phyloP scores from a whole-genome alignment of 2,113 vertebrate genomes.

The Jaculus jaculus region DNA sequence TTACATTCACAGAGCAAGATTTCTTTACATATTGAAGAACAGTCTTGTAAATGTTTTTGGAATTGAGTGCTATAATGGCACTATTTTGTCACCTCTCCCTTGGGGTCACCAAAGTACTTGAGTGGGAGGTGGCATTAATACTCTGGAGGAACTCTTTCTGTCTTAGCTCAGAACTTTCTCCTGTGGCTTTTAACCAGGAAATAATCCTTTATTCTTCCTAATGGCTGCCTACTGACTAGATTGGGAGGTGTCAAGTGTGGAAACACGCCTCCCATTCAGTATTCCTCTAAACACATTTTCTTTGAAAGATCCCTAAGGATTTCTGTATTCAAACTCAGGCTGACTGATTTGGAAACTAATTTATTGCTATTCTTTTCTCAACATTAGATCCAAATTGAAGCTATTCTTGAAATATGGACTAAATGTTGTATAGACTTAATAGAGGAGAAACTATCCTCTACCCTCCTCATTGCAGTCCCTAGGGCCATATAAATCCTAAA shows the following conservation, averaged over 20 bases:
- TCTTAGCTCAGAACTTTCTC: not conserved
- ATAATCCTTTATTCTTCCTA: not conserved
- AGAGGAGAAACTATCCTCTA: not conserved
- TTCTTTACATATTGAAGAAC: not conserved
- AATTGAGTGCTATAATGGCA: not conserved
- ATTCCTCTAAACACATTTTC: not conserved
- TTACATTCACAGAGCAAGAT: not conserved
- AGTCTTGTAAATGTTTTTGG: not conserved
- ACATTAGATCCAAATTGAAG: constrained; percentile 1
- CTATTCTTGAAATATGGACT: not conserved
- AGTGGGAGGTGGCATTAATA: not conserved
- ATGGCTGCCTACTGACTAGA: not conserved
- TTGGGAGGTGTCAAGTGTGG: not conserved
- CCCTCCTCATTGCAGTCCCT: not conserved
- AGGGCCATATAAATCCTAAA: not conserved
- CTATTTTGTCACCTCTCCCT: not conserved
- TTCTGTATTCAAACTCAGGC: not conserved
- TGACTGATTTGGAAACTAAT: not conserved
- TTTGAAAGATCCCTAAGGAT: not conserved
- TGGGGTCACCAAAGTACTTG: not conserved
- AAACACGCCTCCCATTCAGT: not conserved
- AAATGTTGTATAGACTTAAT: not conserved
- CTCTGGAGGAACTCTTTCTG: not conserved
- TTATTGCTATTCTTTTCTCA: not conserved
- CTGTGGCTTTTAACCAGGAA: not conserved